Base-by-base conservation (phyloP, 1,140 invertebrate species). In the Brachionus rotundiformis region DNA sequence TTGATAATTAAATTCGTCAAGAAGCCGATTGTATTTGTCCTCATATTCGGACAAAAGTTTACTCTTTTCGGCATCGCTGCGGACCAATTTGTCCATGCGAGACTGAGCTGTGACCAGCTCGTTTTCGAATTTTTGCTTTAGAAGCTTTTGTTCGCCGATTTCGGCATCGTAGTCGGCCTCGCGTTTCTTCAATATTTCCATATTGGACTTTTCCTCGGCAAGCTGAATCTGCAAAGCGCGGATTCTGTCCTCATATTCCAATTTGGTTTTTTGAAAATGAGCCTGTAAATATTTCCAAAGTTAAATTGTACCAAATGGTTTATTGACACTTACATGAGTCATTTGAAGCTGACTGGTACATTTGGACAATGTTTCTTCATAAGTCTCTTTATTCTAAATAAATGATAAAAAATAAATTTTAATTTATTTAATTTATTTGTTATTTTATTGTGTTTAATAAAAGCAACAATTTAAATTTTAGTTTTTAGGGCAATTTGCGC, bases 351-450 rank as follows among this genome's bases (percentile, higher is more conserved):
- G 47, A 11, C 33, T 54, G 16, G 31, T 59, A 16, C 36, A 79
- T 31, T 79, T 79, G 4, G 47, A 16, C 7, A 79, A 10, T 39
- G 76, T 59, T 27, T 79, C 76, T 79, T 79, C 76, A 79, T 27
- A 79, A 41, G 29, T 63, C 10, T 79, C 76, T 79, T 79, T 79
- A 41, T 63, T 79, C 76, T 79, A n/a, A n/a, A n/a, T n/a, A n/a
- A n/a, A n/a, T n/a, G n/a, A n/a, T n/a, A n/a, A n/a, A n/a, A n/a
- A n/a, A n/a, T n/a, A n/a, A n/a, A n/a, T n/a, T n/a, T n/a, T n/a
- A n/a, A n/a, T n/a, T n/a, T n/a, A n/a, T n/a, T n/a, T n/a, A n/a
- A n/a, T n/a, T n/a, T n/a, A n/a, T n/a, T n/a, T n/a, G n/a, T n/a
- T n/a, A n/a, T n/a, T n/a, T n/a, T n/a, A n/a, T n/a, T n/a, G n/a